Base-by-base conservation (phyloP, 92 coral and sea anemone genomes). In the Nematostella vectensis region DNA sequence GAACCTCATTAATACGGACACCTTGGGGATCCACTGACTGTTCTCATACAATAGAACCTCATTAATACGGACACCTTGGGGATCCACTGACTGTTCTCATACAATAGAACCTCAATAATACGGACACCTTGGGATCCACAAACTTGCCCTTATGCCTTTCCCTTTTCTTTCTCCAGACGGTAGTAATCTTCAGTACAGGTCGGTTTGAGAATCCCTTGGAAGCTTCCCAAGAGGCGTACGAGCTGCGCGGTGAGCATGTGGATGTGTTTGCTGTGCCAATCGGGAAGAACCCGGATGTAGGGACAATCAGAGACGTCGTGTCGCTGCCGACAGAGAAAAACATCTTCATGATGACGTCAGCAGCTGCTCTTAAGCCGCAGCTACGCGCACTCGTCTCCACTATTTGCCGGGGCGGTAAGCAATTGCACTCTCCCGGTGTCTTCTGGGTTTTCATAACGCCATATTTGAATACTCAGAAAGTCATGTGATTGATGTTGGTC, bases 181-280 rank as follows among this genome's bases (percentile, higher is more conserved):
- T 78, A 13, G 75, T 83, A 1, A 62, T 83, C 10, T 67, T 83
- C 54, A 78, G 77, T 1, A 65, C 48, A 22, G 93, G 93, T 4
- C 45, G 61, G 30, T 64, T 72, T 54, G 27, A 43, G 4, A 70
- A 73, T 17, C 64, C 75, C 4, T 65, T 27, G 2, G 59, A 61
- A 4, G 85, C 82, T 4, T 16, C 47, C 21, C 47, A 59, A 20
- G 63, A 77, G 29, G 67, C 93, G 17, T 6, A 47, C 16, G 48
- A 75, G 21, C 66, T 77, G 29, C 68, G 70, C 49, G 59, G 62
- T 36, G 55, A 63, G 50, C 39, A 57, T 33, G 72, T 68, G 0
- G 83, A 83, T 43, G 39, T 88, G 37, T 79, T 74, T 30, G 76
- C 70, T 3, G 83, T 88, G 29, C 54, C 84, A 2, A 50, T 79